Conservation (phyloP, 2,113 vertebrate genomes). For the Neogobius melanostomus region DNA sequence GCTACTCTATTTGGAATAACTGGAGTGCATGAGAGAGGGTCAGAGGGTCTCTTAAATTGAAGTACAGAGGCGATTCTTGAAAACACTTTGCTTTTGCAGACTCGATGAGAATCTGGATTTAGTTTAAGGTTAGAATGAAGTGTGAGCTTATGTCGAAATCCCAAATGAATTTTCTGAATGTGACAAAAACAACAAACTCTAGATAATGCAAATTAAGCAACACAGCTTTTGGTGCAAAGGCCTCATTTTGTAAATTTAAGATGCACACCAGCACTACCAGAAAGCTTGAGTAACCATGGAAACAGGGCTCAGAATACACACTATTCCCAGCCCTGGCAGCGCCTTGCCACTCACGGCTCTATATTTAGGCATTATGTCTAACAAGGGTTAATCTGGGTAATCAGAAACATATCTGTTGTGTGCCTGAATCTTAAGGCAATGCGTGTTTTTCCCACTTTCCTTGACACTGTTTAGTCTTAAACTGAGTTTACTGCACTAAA, state of each 20-base stretch:
- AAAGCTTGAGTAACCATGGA: constrained; percentile 70
- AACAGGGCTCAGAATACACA: constrained; percentile 66
- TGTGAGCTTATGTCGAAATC: constrained; percentile 28
- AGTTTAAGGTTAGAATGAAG: constrained; percentile 26
- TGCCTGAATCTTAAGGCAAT: constrained; percentile 2
- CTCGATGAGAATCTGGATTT: constrained; percentile 21
- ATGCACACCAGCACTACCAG: constrained; percentile 29
- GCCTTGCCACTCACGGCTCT: constrained; percentile 49
- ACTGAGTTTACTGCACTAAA: too few relatives aligned
- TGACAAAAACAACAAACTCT: constrained; percentile 4
- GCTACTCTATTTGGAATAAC: constrained; percentile 5
- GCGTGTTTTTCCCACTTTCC: neutral
- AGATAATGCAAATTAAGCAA: constrained; percentile 12
- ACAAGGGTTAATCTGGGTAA: constrained; percentile 68
- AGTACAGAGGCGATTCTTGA: neutral
- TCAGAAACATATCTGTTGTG: constrained; percentile 45
- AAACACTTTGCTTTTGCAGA: constrained; percentile 30
- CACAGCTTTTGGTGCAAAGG: constrained; percentile 22
- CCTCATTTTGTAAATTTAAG: constrained; percentile 43
- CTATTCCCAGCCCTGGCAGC: constrained; percentile 52
- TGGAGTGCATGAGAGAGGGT: constrained; percentile 2
- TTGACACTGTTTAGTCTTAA: neutral
- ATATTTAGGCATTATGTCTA: constrained; percentile 70
- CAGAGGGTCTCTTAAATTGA: neutral
- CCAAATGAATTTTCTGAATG: constrained; percentile 12